Evolutionary conservation across 2,113 vertebrate genomes (phyloP).

Genomic region (Origma solitaria): DNA sequence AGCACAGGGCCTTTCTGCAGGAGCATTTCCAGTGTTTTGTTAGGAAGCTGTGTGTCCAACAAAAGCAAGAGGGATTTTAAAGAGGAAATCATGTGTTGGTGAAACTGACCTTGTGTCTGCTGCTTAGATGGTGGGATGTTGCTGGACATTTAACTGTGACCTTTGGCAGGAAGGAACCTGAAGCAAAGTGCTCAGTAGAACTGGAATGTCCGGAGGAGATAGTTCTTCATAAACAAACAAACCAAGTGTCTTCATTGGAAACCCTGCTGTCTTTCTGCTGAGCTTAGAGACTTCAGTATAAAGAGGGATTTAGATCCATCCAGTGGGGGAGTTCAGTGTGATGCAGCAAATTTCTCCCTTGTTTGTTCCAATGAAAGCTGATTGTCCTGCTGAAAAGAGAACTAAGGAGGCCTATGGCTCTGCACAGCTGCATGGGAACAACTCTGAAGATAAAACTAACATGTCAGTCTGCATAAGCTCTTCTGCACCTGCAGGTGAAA

Average conservation of each 20-base stretch:
- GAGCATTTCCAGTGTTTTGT: background rate
- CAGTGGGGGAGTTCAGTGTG: background rate
- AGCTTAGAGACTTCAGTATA: background rate
- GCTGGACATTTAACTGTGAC: conserved; percentile 11
- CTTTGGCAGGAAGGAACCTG: conserved; percentile 9
- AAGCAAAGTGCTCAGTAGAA: background rate
- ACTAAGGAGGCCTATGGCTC: background rate
- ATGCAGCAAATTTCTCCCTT: background rate
- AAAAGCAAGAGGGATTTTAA: background rate
- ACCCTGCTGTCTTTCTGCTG: conserved; percentile 10
- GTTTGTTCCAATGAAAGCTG: background rate
- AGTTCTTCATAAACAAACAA: conserved; percentile 28
- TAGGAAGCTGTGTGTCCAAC: background rate
- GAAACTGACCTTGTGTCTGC: background rate
- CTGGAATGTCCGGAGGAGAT: background rate
- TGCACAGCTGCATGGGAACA: background rate
- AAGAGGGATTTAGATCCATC: background rate
- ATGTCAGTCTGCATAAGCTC: background rate
- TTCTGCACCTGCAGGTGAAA: conserved; percentile 10
- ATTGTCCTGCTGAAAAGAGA: background rate
- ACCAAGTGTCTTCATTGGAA: background rate
- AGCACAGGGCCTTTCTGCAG: background rate
- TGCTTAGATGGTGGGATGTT: background rate
- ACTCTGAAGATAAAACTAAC: conserved; percentile 15
- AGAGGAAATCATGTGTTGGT: background rate